Evolutionary conservation across 2,113 vertebrate species (phyloP).

Genomic region (Cyanoliseus patagonus): DNA sequence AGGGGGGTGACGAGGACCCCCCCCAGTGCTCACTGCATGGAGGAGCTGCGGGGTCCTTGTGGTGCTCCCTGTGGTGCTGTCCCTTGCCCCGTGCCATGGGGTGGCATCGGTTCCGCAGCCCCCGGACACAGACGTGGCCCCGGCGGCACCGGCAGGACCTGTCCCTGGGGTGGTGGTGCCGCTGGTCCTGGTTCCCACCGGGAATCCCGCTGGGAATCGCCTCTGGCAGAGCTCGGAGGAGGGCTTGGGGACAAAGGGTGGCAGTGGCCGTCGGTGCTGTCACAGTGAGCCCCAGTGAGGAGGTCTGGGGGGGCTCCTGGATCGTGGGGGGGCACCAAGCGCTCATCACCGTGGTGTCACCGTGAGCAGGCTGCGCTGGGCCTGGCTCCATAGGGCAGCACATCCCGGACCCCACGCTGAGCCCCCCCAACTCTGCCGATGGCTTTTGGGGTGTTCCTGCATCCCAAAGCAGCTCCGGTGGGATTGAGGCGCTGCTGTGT

Average conservation of each 20-base stretch:
- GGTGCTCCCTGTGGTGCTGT: not conserved
- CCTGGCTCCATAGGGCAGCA: not conserved
- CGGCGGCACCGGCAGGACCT: not conserved
- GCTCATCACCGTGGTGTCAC: not conserved
- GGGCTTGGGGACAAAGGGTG: not conserved
- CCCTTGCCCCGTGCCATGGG: not conserved
- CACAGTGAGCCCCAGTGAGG: not conserved
- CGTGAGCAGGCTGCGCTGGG: not conserved
- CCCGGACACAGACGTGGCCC: not conserved
- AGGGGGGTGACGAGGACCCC: not conserved
- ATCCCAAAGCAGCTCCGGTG: not conserved
- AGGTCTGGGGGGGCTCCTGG: not conserved
- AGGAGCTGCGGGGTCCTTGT: not conserved
- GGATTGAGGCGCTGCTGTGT: not conserved
- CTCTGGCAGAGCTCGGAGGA: not conserved
- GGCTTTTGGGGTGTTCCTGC: not conserved
- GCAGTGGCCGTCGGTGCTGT: not conserved
- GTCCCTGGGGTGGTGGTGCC: not conserved
- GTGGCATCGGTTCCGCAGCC: not conserved
- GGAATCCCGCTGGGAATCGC: not conserved
- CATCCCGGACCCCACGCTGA: rapidly evolving
- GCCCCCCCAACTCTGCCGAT: too few relatives aligned
- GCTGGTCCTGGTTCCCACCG: not conserved
- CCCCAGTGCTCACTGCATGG: not conserved
- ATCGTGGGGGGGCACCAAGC: too few relatives aligned